Conservation (phyloP, 2,113 vertebrate genomes). For the Melanerpes aurifrons region DNA sequence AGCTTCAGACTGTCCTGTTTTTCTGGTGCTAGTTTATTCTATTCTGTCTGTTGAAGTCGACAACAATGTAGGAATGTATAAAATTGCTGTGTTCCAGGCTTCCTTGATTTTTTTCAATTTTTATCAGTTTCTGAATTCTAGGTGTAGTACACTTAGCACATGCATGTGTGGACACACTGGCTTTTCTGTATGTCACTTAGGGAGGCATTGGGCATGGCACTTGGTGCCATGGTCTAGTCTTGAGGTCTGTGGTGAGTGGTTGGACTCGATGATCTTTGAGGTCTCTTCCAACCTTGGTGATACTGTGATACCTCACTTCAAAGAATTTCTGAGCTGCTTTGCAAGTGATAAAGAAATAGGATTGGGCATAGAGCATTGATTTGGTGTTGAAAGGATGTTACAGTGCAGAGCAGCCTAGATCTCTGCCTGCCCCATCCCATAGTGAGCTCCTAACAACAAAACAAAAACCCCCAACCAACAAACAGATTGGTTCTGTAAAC, state of each 20-base stretch:
- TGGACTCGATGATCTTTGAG: too few relatives aligned
- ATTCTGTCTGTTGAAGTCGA: neutral
- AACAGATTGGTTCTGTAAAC: neutral
- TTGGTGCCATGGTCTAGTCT: too few relatives aligned
- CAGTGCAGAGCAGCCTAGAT: neutral
- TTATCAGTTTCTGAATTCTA: neutral
- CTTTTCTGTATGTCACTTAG: neutral
- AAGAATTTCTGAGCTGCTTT: neutral
- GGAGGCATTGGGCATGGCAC: neutral
- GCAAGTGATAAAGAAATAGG: neutral
- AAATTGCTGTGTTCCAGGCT: neutral
- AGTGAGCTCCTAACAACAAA: neutral
- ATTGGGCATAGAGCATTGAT: neutral
- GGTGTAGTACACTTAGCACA: neutral
- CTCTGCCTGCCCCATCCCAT: neutral
- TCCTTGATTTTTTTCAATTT: neutral
- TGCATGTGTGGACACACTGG: neutral
- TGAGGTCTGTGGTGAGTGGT: too few relatives aligned
- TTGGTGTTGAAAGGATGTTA: accelerated
- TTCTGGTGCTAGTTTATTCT: too few relatives aligned
- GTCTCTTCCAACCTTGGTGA: too few relatives aligned
- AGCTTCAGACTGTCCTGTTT: too few relatives aligned
- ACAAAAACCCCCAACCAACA: too few relatives aligned
- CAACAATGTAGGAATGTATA: neutral
- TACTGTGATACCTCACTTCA: too few relatives aligned